Percentiles rank a stretch among this genome's conserved stretches.
Evolutionary conservation across 30 jellyfish, hydroid and myxozoan genomes (phyloP).

Genomic region (Pseudorhiza aurosa): DNA sequence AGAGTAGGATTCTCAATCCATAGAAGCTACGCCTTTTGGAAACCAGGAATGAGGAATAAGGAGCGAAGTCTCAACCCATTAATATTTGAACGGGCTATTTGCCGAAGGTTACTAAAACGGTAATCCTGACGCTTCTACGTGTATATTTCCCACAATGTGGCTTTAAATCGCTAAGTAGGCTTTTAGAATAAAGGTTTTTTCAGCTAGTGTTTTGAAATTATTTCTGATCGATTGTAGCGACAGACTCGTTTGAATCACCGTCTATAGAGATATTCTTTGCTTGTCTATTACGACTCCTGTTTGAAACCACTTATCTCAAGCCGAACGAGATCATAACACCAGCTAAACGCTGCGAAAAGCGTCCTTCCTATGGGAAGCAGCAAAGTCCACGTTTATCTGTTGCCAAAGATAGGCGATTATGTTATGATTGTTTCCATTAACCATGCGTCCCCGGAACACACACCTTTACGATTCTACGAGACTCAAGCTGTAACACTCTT

Average conservation of each 20-base stretch:
- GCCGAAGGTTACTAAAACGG: slow-evolving; percentile 3
- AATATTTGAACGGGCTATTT: slow-evolving; percentile 5
- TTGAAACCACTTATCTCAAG: not conserved
- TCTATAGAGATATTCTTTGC: not conserved
- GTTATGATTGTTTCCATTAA: no score
- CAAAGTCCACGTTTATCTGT: no score
- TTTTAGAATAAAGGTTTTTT: slow-evolving; percentile 7
- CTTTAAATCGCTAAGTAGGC: slow-evolving; percentile 30
- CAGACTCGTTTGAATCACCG: not conserved
- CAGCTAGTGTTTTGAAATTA: slow-evolving; percentile 6
- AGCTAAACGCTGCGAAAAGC: no score
- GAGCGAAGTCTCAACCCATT: not conserved
- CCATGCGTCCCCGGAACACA: no score
- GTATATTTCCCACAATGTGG: slow-evolving; percentile 35
- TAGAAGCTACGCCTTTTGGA: not conserved
- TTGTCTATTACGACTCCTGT: not conserved
- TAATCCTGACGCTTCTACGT: slow-evolving; percentile 7
- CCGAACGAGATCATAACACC: not conserved
- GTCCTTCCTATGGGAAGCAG: no score
- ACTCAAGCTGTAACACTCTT: no score
- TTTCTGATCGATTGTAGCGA: slow-evolving; percentile 7
- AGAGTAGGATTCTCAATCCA: not conserved
- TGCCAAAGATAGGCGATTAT: no score
- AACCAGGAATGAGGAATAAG: not conserved
- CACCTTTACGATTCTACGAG: no score